Evolutionary conservation across 2,888 invertebrate genomes (phyloP), one percentile per base, ranked within the genome.

Genomic region (Chrysolina americana): DNA sequence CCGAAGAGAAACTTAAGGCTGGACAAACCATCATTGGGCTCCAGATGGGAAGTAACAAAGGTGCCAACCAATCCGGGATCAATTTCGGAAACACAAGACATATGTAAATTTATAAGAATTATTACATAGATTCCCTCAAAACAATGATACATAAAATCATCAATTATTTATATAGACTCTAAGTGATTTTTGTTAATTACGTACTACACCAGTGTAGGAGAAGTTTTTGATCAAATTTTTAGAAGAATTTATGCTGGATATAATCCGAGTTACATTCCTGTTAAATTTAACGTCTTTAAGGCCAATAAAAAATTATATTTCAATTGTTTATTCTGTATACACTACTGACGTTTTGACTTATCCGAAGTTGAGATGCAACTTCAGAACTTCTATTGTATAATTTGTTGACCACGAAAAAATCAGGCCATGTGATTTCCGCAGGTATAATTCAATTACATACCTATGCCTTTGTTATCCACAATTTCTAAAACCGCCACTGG

Each of bases 11-110:
- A 88, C 90, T 98, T 81, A 92, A 95, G 79, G 98, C 98, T 15
- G 96, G 98, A 0, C 95, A 98, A 85, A 94, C 95, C 65, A 95
- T 98, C 76, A 98, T 98, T 87, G 95, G 96, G 70, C 92, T 98
- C 73, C 98, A 99, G 88, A 97, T 97, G 89, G 99, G 99, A 75
- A 96, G 96, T 85, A 99, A 99, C 91, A 98, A 98, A 89, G 98
- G 98, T 41, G 98, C 98, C 83, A 98, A 91, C 86, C 98, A 98
- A 89, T 95, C 96, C 80, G 99, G 98, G 73, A 96, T 98, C 87
- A 98, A 96, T 89, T 97, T 98, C 85, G 98, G 98, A 82, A 98
- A 97, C 90, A 98, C 98, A 84, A 92, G 98, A 89, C 98, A 98
- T 90, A 98, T 98, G 97, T 98, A 94, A 93, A 82, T 44, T 69